Percentiles rank a stretch among this genome's conserved stretches.
Conservation (phyloP, 2,888 invertebrate genomes). For the Camponotus fellah region DNA sequence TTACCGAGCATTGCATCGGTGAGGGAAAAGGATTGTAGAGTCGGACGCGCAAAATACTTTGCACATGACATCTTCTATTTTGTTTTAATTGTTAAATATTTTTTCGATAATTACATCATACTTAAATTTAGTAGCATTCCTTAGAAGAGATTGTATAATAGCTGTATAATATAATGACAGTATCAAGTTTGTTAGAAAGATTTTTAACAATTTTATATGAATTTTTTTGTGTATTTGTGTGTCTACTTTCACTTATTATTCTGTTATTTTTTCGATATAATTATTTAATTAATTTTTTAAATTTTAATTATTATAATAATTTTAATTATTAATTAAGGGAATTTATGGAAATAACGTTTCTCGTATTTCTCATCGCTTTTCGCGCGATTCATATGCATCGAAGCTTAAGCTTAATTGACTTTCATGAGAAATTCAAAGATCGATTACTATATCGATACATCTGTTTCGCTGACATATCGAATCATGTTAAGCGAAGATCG, state of each 20-base stretch:
- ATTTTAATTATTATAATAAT: too few relatives aligned
- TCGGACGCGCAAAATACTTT: background rate
- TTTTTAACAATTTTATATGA: background rate
- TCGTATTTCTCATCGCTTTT: background rate
- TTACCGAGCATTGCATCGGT: background rate
- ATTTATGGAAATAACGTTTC: background rate
- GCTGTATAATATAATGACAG: background rate
- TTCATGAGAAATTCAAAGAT: slow-evolving; percentile 39
- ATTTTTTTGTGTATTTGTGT: too few relatives aligned
- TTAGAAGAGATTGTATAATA: background rate
- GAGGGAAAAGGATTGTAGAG: background rate
- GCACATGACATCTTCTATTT: background rate
- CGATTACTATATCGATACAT: slow-evolving; percentile 55
- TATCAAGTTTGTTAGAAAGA: background rate
- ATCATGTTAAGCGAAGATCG: slow-evolving; percentile 45
- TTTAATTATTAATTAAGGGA: background rate
- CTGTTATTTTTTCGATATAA: background rate
- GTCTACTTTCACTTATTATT: background rate
- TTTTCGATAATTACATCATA: background rate
- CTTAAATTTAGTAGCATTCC: background rate
- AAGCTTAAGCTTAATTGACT: slow-evolving; percentile 55
- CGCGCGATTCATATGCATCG: slow-evolving; percentile 5
- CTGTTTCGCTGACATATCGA: slow-evolving; percentile 55
- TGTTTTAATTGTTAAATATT: background rate
- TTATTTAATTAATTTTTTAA: background rate